Evolutionary conservation across 2,888 invertebrate genomes (phyloP).

Genomic region (Xestia xanthographa): DNA sequence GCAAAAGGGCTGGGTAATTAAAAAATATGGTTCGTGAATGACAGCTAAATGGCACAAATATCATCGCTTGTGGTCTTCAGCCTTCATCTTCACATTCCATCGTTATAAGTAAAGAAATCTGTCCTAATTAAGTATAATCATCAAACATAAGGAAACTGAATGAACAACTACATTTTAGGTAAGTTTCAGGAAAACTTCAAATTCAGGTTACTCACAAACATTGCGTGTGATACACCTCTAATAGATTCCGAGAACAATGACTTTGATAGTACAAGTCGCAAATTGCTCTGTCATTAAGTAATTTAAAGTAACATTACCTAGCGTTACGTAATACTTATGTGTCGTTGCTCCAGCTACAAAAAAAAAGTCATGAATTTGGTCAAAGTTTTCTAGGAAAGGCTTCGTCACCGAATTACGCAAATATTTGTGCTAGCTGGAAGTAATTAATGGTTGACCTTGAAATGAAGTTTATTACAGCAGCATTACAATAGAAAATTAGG

Average conservation of each 20-base stretch:
- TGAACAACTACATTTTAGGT: background rate
- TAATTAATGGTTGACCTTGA: background rate
- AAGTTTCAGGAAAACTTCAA: conserved; percentile 4
- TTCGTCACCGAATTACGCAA: conserved; percentile 3
- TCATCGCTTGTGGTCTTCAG: background rate
- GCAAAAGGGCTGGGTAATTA: background rate
- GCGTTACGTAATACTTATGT: conserved; percentile 22
- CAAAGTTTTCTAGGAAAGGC: background rate
- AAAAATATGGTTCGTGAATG: background rate
- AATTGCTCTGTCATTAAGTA: conserved; percentile 51
- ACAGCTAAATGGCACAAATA: background rate
- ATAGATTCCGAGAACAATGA: conserved; percentile 53
- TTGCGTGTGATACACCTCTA: conserved; percentile 47
- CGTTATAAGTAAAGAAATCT: background rate
- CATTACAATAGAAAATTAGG: background rate
- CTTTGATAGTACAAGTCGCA: conserved; percentile 33
- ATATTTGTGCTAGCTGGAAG: background rate
- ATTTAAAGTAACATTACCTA: conserved; percentile 39
- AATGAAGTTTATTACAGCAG: background rate
- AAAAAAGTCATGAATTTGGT: conserved; percentile 22
- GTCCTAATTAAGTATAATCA: background rate
- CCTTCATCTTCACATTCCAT: background rate
- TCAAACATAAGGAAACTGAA: background rate
- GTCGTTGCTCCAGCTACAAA: conserved; percentile 1
- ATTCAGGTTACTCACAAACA: conserved; percentile 23